Base-by-base conservation (phyloP, 2,888 invertebrate species). In the Epiblema foenella region DNA sequence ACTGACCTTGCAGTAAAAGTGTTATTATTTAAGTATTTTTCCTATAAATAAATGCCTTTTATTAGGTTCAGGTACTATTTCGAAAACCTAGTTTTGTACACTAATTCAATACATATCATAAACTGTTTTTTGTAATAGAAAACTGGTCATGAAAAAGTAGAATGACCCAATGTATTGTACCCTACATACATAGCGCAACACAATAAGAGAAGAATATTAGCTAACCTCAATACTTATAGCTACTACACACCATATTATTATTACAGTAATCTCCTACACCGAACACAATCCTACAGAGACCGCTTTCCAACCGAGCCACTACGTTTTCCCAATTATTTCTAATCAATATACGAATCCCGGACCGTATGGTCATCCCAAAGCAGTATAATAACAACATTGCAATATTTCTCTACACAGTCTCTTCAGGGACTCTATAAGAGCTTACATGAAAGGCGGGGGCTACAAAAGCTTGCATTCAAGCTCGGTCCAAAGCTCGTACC, bases 391-490 rank as follows among this genome's bases (percentile, higher is more conserved):
- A 37, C 56, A 46, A 46, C 70, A 60, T 66, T 66, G 70, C 70
- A 70, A 70, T 66, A 70, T 70, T 70, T 33, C 66, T 12, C 24
- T 15, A 52, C 20, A 20, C 12, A 10, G 33, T 17, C 33, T 24
- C 64, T 33, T 24, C 60, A 33, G 54, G 60, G 66, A 54, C 59
- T 54, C 24, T 54, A 59, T 65, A 59, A 70, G 70, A 70, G 70
- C 70, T 70, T 60, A 66, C 49, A 24, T 70, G 70, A 70, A 70
- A 70, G 70, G 59, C 68, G 39, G 29, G 17, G 68, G 59, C 60
- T 70, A 70, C 70, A 70, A 66, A 70, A 46, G 70, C 42, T 63
- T 60, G 70, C 56, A 70, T 65, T 70, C 39, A 70, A 70, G 60
- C 70, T n/a, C 51, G 60, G 56, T 60, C 65, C 37, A 24, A 33